Evolutionary conservation across 2,113 vertebrate species (phyloP).

Genomic region (Brachyhypopomus gauderio): DNA sequence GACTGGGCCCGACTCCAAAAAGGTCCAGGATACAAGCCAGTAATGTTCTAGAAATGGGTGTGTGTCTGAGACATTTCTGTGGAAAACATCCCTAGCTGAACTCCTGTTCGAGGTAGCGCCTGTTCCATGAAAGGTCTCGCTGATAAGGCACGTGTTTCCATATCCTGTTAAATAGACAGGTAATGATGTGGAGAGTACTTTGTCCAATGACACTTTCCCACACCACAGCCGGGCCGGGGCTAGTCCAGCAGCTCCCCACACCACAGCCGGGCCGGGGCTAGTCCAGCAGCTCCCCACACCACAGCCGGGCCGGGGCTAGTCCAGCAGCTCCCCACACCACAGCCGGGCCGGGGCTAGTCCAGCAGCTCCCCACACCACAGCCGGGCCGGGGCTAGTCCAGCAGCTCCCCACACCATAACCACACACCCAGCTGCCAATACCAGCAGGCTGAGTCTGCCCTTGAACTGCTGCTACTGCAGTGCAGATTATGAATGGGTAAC

Average conservation of each 20-base stretch:
- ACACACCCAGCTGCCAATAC: not conserved
- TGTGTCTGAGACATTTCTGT: slow-evolving; percentile 2
- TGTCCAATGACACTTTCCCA: slow-evolving; percentile 7
- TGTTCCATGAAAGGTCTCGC: not conserved
- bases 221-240: slow-evolving; percentile 11
- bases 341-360: no score
- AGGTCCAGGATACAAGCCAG: not conserved
- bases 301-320: no score
- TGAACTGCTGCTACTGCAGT: slow-evolving; percentile 30
- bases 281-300: no score
- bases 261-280: not conserved
- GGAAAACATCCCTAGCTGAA: slow-evolving; percentile 30
- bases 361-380: no score
- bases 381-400: not conserved
- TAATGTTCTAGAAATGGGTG: slow-evolving; percentile 23
- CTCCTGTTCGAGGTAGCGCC: slow-evolving; percentile 30
- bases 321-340: no score
- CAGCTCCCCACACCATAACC: slow-evolving; percentile 18
- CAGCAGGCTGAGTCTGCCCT: slow-evolving; percentile 42
- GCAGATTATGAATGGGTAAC: slow-evolving; percentile 27
- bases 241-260: slow-evolving; percentile 20
- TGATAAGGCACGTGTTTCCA: slow-evolving; percentile 43
- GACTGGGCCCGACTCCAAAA: not conserved
- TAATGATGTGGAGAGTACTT: slow-evolving; percentile 27
- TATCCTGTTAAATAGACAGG: slow-evolving; percentile 29